Base-by-base conservation (phyloP, 2,113 vertebrate species). In the Barnardius zonarius region DNA sequence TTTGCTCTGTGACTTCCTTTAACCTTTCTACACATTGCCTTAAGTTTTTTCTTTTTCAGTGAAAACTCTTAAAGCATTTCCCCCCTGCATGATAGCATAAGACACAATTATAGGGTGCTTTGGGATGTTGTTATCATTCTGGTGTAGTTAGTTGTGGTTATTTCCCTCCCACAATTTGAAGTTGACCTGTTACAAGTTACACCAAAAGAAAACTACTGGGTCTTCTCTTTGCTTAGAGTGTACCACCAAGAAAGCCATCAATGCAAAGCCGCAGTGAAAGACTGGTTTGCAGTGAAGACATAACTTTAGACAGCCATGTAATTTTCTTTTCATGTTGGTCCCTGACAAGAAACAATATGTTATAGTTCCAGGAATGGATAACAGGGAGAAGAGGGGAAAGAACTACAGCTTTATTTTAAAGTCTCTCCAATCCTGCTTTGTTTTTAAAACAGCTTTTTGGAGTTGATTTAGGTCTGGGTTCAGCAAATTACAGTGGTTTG, bases 271-370 rank as follows among this genome's bases (percentile, higher is more conserved):
- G 31, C 55, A 16, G 74, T 78, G 83, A 96, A 91, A 78, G 83
- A 41, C 92, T 81, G 54, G 73, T 92, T 74, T 88, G 91, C 94
- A 94, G 75, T 93, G 93, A 92, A 96, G 95, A 95, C 88, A 75
- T 96, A 96, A 94, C 92, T 96, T 94, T 70, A 92, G 94, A 96
- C 93, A 96, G 94, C 94, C 90, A 49, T 61, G 79, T 96, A 96
- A 96, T 96, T 93, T 94, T 92, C 95, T 92, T 97, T 92, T 94
- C 88, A 48, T 67, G 92, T 90, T 90, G 90, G 92, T 88, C 72
- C 64, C 92, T 95, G 95, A 95, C 87, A 90, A 94, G 86, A 93
- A 73, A 94, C 95, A 93, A 75, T 96, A 91, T 41, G 88, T 95
- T 96, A 90, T 63, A 81, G 88, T 93, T 90, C 75, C 55, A 95